phyloP scores from a whole-genome alignment of 1,140 invertebrate genomes.

The Heliconius nattereri region DNA sequence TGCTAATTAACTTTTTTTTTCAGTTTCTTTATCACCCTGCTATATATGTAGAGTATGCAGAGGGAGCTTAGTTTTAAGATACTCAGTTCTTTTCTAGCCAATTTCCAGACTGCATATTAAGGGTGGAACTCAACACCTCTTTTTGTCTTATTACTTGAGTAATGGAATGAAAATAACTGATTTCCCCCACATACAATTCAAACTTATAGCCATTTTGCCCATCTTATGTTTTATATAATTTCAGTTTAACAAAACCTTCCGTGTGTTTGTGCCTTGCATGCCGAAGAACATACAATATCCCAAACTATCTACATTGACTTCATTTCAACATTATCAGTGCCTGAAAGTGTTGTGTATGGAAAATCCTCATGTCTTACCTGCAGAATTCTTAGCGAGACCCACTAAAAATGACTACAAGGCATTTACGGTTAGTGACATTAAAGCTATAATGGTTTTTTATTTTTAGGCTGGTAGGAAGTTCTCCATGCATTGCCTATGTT shows the following conservation, averaged over 20 bases:
- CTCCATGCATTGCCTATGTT: too few species aligned
- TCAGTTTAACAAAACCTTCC: conserved; percentile 42
- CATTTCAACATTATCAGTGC: conserved; percentile 53
- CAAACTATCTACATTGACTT: conserved; percentile 54
- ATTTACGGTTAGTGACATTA: conserved; percentile 52
- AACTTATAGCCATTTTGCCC: too few species aligned
- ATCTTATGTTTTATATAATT: conserved; percentile 22
- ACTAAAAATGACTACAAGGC: conserved; percentile 51
- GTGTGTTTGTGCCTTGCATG: conserved; percentile 56
- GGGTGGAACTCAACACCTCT: too few species aligned
- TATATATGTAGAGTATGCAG: too few species aligned
- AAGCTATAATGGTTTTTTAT: not conserved
- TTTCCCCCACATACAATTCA: too few species aligned
- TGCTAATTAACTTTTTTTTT: not conserved
- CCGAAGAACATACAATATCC: conserved; percentile 46
- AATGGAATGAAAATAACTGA: too few species aligned
- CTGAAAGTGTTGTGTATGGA: conserved; percentile 58
- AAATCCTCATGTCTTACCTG: conserved; percentile 48
- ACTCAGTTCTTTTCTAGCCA: too few species aligned
- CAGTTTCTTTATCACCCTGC: too few species aligned
- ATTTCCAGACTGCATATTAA: too few species aligned
- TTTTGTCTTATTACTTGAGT: too few species aligned
- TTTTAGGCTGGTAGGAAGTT: not conserved
- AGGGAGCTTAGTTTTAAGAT: too few species aligned
- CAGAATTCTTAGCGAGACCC: conserved; percentile 46